These are phyloP conservation scores for Pempheris klunzingeri DNA, from an alignment of 2,797 vertebrate species.

Conservation along the genomic window DNA sequence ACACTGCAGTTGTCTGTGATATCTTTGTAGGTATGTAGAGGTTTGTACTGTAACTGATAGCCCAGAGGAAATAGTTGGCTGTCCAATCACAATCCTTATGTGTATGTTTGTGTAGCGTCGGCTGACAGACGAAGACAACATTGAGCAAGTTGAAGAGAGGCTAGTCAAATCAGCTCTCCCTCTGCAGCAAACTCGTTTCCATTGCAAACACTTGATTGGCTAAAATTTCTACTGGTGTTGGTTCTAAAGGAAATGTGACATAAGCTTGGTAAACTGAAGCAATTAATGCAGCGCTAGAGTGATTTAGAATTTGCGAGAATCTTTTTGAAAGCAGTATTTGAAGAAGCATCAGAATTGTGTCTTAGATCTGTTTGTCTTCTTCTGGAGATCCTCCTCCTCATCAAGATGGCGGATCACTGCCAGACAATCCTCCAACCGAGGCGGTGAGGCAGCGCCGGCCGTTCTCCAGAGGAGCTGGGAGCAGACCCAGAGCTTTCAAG, in stretches of 20 bases:
- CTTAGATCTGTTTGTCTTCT: constrained; percentile 33
- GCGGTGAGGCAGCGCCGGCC: constrained; percentile 73
- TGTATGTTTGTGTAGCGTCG: not conserved
- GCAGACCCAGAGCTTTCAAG: constrained; percentile 77
- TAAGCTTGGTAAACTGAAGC: not conserved
- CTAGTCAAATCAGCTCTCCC: not conserved
- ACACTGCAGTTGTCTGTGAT: too few relatives aligned
- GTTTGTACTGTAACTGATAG: too few relatives aligned
- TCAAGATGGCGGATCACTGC: constrained; percentile 33
- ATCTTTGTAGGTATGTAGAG: too few relatives aligned
- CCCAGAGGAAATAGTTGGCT: too few relatives aligned
- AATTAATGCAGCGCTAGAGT: not conserved
- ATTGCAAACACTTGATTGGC: not conserved
- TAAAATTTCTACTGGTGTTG: not conserved
- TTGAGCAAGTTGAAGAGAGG: not conserved
- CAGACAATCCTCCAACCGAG: constrained; percentile 60
- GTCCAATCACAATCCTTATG: too few relatives aligned
- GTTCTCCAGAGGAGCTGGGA: constrained; percentile 61
- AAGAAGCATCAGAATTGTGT: constrained; percentile 1
- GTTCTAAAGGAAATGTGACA: not conserved
- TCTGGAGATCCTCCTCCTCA: constrained; percentile 51
- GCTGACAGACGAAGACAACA: not conserved
- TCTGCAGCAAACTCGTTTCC: not conserved
- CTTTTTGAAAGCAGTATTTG: not conserved
- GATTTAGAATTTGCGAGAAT: not conserved